These are phyloP conservation scores for Lutjanus campechanus DNA, from an alignment of 2,797 vertebrate species.

Conservation along the genomic window DNA sequence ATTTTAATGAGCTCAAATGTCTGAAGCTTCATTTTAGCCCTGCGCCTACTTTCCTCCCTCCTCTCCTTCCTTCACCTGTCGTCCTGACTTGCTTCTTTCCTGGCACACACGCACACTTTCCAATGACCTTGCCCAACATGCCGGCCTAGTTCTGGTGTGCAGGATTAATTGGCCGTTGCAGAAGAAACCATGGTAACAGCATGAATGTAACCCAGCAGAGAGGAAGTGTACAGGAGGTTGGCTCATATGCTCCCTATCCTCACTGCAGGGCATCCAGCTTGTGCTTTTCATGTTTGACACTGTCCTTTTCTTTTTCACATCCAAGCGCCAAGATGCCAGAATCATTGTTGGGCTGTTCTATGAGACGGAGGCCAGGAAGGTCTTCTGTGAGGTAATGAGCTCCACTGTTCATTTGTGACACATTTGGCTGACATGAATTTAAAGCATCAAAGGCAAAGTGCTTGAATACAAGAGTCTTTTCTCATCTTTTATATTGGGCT, in stretches of 20 bases:
- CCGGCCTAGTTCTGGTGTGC: conserved; percentile 65
- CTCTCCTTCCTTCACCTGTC: background rate
- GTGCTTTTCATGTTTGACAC: conserved; percentile 27
- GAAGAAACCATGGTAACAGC: conserved; percentile 71
- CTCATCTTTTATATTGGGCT: background rate
- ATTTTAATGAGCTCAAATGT: too few species aligned
- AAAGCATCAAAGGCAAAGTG: background rate
- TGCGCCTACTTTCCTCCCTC: background rate
- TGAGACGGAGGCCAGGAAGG: conserved; percentile 94
- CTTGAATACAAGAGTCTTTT: too few species aligned
- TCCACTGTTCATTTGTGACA: background rate
- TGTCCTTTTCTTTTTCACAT: conserved; percentile 33
- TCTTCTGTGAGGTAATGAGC: conserved; percentile 91
- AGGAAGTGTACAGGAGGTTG: conserved; percentile 27
- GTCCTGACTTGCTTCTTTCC: conserved; percentile 10
- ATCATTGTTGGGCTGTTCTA: conserved; percentile 96
- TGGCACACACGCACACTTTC: conserved; percentile 24
- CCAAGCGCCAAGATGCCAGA: conserved; percentile 91
- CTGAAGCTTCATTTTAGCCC: background rate
- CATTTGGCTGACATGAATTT: conserved; percentile 1
- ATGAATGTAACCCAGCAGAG: conserved; percentile 53
- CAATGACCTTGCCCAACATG: conserved; percentile 51
- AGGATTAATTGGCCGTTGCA: conserved; percentile 73
- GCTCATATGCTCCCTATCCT: background rate
- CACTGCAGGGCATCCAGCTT: background rate